phyloP scores from a whole-genome alignment of 2,888 invertebrate genomes.

The Torymus texanus region DNA sequence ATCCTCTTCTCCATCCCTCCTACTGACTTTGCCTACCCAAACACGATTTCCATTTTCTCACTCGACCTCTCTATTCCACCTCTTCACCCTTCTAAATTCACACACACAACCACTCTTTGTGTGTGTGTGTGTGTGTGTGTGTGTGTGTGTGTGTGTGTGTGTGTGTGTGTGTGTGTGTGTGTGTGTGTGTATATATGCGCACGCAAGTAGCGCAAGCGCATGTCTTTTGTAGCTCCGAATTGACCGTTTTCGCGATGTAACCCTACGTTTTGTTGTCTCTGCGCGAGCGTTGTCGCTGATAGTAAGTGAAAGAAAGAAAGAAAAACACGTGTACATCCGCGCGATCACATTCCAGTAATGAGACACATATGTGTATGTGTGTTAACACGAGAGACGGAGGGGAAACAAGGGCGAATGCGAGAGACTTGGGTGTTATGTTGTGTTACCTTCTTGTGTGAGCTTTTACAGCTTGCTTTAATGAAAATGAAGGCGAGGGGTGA shows the following conservation, averaged over 20 bases:
- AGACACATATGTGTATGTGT: neutral
- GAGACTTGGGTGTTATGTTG: too few species aligned
- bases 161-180: too few species aligned
- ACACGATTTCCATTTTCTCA: constrained; percentile 42
- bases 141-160: too few species aligned
- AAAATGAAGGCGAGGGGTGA: neutral
- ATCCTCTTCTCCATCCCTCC: neutral
- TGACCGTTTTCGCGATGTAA: constrained; percentile 25
- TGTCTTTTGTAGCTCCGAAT: constrained; percentile 33
- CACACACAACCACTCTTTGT: neutral
- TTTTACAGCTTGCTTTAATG: neutral
- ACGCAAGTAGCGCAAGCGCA: too few species aligned
- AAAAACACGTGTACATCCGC: constrained; percentile 22
- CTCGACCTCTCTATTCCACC: neutral
- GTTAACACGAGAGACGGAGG: neutral
- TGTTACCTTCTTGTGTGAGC: neutral
- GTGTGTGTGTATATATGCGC: too few species aligned
- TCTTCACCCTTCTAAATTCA: neutral
- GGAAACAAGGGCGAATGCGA: too few species aligned
- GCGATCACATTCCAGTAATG: constrained; percentile 7
- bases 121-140: too few species aligned
- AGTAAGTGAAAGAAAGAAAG: neutral
- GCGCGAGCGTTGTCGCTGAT: constrained; percentile 16
- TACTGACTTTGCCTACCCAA: constrained; percentile 23
- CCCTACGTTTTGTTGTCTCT: too few species aligned